A percentile compares a stretch with the other conserved stretches of the same genome.
phyloP scores from a whole-genome alignment of 2,888 invertebrate genomes.

The Eretmocerus hayati region DNA sequence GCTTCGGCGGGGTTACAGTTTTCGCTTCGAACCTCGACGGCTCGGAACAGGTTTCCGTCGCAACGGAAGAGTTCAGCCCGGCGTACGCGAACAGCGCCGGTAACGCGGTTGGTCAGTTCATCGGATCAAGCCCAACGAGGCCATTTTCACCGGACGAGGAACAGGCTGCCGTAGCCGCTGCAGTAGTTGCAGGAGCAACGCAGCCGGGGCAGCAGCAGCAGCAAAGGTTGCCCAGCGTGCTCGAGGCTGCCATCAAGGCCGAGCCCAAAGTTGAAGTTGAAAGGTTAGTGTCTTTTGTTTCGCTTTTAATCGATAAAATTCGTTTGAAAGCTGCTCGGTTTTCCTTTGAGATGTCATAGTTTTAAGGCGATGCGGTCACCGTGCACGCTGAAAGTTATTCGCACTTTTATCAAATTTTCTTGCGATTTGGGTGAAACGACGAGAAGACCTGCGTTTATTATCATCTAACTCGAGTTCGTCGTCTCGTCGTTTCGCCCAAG shows the following conservation, averaged over 20 bases:
- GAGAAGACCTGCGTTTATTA: too few relatives aligned
- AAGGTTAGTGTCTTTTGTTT: slow-evolving; percentile 31
- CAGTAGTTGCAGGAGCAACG: neutral
- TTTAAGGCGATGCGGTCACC: too few relatives aligned
- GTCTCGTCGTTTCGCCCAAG: too few relatives aligned
- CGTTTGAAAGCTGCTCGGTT: neutral
- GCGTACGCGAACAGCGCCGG: slow-evolving; percentile 35
- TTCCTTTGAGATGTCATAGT: too few relatives aligned
- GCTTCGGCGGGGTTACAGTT: slow-evolving; percentile 31
- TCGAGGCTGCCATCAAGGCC: slow-evolving; percentile 81
- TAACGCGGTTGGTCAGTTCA: slow-evolving; percentile 31
- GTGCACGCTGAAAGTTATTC: too few relatives aligned
- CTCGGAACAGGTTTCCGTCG: slow-evolving; percentile 4
- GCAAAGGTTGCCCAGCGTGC: slow-evolving; percentile 59
- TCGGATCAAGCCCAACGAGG: slow-evolving; percentile 36
- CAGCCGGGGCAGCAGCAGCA: slow-evolving; percentile 26
- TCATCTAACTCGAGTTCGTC: too few relatives aligned
- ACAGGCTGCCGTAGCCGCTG: neutral
- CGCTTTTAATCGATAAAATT: neutral
- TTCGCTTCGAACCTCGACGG: slow-evolving; percentile 20
- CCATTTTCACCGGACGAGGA: slow-evolving; percentile 36
- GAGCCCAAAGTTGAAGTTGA: slow-evolving; percentile 75
- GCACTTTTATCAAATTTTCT: too few relatives aligned
- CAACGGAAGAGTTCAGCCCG: neutral
- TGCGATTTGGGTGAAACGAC: too few relatives aligned